Evolutionary conservation across 2,797 vertebrate genomes (phyloP).

Genomic region (Streptopelia turtur): DNA sequence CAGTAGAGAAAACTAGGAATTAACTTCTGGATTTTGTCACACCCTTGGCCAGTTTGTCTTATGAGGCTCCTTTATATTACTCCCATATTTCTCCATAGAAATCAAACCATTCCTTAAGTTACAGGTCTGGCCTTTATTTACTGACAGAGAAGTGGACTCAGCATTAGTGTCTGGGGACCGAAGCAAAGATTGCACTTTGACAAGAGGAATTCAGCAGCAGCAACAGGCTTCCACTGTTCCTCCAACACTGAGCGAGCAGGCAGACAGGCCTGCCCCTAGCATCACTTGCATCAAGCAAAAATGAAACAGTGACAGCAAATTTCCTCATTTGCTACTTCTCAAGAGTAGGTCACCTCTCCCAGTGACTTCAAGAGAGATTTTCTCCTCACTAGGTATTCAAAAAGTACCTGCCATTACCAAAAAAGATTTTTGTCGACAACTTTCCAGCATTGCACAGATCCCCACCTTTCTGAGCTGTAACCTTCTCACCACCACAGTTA

Average conservation of each 20-base stretch:
- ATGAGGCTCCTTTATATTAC: neutral
- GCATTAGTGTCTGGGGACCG: neutral
- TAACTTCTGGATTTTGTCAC: neutral
- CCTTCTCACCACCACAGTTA: neutral
- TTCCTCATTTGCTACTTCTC: neutral
- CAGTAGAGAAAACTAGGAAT: neutral
- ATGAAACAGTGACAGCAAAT: neutral
- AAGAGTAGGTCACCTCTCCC: neutral
- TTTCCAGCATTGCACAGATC: neutral
- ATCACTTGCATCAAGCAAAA: neutral
- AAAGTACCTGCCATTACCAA: neutral
- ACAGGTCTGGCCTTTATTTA: neutral
- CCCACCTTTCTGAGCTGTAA: neutral
- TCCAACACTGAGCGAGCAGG: fast-evolving
- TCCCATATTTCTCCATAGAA: neutral
- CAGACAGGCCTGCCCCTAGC: neutral
- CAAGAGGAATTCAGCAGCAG: neutral
- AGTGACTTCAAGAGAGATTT: neutral
- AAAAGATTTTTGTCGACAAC: neutral
- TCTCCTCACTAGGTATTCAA: neutral
- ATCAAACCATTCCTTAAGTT: neutral
- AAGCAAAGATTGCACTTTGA: neutral
- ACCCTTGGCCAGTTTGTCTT: neutral
- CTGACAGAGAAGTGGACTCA: neutral
- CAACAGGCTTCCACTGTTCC: neutral